Evolutionary conservation across 2,113 vertebrate species (phyloP).

Genomic region (Elanus axillaris): DNA sequence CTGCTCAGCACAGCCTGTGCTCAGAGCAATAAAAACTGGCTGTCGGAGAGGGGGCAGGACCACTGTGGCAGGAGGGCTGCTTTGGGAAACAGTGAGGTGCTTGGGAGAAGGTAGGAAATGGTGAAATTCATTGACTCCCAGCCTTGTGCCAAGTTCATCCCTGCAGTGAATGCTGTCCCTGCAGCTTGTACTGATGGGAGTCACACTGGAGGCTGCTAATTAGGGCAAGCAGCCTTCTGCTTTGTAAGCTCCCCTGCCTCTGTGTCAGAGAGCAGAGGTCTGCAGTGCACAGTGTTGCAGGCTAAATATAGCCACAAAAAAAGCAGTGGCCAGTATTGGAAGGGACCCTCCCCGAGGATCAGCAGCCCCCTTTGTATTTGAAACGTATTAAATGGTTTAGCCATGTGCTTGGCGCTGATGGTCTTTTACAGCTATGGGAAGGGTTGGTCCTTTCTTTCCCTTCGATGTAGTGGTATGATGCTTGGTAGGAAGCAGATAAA

Average conservation of each 20-base stretch:
- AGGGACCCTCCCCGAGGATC: neutral
- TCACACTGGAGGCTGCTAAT: neutral
- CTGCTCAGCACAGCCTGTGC: neutral
- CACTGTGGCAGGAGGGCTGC: neutral
- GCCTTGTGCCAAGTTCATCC: neutral
- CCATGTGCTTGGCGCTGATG: neutral
- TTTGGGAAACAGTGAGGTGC: fast-evolving
- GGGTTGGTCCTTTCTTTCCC: neutral
- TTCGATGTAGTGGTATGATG: neutral
- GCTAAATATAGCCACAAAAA: neutral
- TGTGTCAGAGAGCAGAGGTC: neutral
- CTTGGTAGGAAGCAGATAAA: neutral
- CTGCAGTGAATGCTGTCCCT: neutral
- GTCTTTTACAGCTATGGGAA: neutral
- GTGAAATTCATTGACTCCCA: neutral
- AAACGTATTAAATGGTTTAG: neutral
- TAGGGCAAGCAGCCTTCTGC: neutral
- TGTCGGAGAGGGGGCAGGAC: neutral
- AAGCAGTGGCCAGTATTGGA: neutral
- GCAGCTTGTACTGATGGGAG: neutral
- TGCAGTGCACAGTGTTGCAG: fast-evolving
- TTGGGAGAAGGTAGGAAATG: neutral
- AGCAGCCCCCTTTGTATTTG: neutral
- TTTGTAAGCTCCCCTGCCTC: neutral
- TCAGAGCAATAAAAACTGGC: neutral